These are phyloP conservation scores for Heliornis fulica DNA, from an alignment of 2,113 vertebrate genomes.

Conservation along the genomic window DNA sequence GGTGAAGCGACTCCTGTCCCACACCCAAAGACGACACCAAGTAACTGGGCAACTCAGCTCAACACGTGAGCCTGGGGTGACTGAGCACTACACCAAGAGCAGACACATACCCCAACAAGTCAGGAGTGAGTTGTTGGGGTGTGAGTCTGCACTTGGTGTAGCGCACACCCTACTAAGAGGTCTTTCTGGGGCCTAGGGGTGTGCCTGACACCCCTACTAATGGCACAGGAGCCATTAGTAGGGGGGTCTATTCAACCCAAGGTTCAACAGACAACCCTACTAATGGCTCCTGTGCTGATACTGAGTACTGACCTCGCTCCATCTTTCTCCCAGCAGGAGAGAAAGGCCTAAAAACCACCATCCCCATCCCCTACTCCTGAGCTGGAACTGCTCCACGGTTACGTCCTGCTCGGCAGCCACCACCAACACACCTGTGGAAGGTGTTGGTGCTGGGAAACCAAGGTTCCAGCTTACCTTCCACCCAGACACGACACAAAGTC, in stretches of 20 bases:
- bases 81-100: not conserved
- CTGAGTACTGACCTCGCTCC: not conserved
- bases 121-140: too few species aligned
- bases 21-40: fast-evolving
- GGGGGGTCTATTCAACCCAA: too few species aligned
- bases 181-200: too few species aligned
- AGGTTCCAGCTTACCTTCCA: not conserved
- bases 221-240: too few species aligned
- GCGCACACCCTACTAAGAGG: too few species aligned
- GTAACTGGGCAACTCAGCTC: fast-evolving
- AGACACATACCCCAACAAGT: fast-evolving
- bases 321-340: not conserved
- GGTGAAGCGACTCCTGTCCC: not conserved
- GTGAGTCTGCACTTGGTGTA: too few species aligned
- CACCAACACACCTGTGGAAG: not conserved
- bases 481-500: not conserved
- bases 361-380: not conserved
- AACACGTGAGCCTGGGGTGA: fast-evolving
- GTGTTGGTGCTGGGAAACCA: not conserved
- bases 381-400: not conserved
- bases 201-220: too few species aligned
- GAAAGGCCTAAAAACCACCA: not conserved
- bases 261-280: not conserved
- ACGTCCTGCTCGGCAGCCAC: too few species aligned
- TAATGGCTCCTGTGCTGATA: not conserved